Conservation (phyloP, 2,888 invertebrate species). For the Tethea ocularis region DNA sequence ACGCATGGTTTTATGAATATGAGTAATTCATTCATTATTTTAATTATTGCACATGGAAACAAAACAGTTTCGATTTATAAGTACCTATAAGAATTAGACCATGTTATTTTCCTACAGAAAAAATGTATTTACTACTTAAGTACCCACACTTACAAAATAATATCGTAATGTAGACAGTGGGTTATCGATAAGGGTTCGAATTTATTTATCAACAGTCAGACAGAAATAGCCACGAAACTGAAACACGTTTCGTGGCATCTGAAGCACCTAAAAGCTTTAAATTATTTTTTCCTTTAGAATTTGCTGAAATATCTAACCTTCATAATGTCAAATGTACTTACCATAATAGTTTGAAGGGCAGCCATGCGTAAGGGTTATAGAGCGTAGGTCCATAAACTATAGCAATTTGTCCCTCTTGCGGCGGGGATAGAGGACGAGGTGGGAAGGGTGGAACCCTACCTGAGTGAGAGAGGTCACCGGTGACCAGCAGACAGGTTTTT, state of each 20-base stretch:
- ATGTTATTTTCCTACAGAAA: too few relatives aligned
- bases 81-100: too few relatives aligned
- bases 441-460: slow-evolving; percentile 48
- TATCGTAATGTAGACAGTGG: too few relatives aligned
- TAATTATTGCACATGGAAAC: slow-evolving; percentile 7
- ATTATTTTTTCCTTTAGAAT: too few relatives aligned
- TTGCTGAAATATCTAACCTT: not conserved
- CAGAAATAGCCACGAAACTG: too few relatives aligned
- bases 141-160: too few relatives aligned
- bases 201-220: too few relatives aligned
- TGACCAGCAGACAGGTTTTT: slow-evolving; percentile 74
- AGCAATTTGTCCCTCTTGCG: slow-evolving; percentile 43
- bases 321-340: not conserved
- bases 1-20: not conserved
- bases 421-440: slow-evolving; percentile 20
- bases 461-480: slow-evolving; percentile 59
- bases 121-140: too few relatives aligned
- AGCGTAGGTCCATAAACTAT: slow-evolving; percentile 39
- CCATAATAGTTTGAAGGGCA: slow-evolving; percentile 19
- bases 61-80: not conserved
- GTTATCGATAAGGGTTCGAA: too few relatives aligned
- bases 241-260: too few relatives aligned
- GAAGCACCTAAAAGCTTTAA: too few relatives aligned
- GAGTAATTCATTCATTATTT: slow-evolving; percentile 15
- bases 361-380: slow-evolving; percentile 24